Evolutionary conservation across 2,797 vertebrate genomes (phyloP).

Genomic region (Spinus olivaceus): DNA sequence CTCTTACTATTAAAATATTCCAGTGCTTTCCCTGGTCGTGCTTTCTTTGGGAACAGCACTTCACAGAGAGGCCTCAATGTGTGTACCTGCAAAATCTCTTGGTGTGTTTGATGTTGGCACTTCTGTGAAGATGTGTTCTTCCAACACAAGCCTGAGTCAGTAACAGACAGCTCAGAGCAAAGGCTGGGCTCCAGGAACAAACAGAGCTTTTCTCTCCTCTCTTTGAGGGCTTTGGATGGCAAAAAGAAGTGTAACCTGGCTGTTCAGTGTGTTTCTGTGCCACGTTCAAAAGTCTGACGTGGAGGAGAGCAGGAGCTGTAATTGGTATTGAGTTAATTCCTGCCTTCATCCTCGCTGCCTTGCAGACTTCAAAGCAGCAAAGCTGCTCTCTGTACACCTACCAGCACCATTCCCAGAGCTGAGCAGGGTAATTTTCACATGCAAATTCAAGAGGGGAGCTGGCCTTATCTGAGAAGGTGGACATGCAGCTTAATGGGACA

Average conservation of each 20-base stretch:
- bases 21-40: neutral
- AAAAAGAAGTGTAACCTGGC: neutral
- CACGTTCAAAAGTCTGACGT: slow-evolving; percentile 34
- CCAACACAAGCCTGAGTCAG: slow-evolving; percentile 24
- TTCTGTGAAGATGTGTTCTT: slow-evolving; percentile 53
- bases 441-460: slow-evolving; percentile 40
- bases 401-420: slow-evolving; percentile 52
- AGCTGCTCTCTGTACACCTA: slow-evolving; percentile 44
- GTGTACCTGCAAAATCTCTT: slow-evolving; percentile 15
- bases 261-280: slow-evolving; percentile 13
- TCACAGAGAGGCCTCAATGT: neutral
- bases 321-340: slow-evolving; percentile 48
- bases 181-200: slow-evolving; percentile 39
- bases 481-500: slow-evolving; percentile 27
- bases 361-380: slow-evolving; percentile 57
- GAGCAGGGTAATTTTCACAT: slow-evolving; percentile 72
- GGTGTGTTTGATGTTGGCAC: slow-evolving; percentile 35
- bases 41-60: slow-evolving; percentile 5
- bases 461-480: slow-evolving; percentile 40
- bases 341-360: slow-evolving; percentile 47
- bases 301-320: slow-evolving; percentile 16
- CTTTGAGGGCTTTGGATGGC: slow-evolving; percentile 8
- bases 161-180: slow-evolving; percentile 45
- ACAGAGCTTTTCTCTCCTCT: slow-evolving; percentile 15
- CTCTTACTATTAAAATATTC: slow-evolving; percentile 12